These are phyloP conservation scores for Limnephilus auricula DNA, from an alignment of 2,888 invertebrate genomes.

Conservation along the genomic window DNA sequence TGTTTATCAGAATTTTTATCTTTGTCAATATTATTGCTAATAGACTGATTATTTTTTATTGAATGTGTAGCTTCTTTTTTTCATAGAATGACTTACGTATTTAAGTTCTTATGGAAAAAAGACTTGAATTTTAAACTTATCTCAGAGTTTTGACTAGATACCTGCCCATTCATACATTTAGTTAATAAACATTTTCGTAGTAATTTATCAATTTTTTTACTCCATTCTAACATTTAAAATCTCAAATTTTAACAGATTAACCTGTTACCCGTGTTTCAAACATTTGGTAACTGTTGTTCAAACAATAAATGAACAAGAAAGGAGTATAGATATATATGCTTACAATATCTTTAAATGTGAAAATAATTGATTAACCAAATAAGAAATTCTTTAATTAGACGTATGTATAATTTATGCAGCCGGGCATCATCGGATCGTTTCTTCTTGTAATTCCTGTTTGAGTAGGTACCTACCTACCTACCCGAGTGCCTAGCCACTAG, in stretches of 20 bases:
- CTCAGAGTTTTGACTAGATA: background rate
- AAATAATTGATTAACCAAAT: background rate
- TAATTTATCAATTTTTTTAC: background rate
- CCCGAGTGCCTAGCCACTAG: background rate
- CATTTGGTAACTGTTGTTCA: background rate
- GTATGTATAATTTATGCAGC: slow-evolving; percentile 8
- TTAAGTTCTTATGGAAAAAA: background rate
- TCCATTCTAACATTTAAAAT: no score
- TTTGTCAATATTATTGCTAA: background rate
- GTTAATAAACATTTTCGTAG: background rate
- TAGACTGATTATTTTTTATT: background rate
- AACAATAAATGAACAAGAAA: background rate
- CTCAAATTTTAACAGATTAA: no score
- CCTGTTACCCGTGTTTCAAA: no score
- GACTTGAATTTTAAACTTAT: background rate
- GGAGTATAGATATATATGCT: background rate
- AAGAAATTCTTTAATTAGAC: background rate
- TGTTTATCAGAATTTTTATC: no score
- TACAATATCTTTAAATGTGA: background rate
- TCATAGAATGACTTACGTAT: background rate
- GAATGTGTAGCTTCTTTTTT: background rate
- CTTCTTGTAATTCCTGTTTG: slow-evolving; percentile 31
- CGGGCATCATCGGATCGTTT: background rate
- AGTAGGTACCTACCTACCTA: no score
- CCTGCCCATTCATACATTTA: no score